phyloP scores from a whole-genome alignment of 2,113 vertebrate genomes.

The Cygnus buccinator region DNA sequence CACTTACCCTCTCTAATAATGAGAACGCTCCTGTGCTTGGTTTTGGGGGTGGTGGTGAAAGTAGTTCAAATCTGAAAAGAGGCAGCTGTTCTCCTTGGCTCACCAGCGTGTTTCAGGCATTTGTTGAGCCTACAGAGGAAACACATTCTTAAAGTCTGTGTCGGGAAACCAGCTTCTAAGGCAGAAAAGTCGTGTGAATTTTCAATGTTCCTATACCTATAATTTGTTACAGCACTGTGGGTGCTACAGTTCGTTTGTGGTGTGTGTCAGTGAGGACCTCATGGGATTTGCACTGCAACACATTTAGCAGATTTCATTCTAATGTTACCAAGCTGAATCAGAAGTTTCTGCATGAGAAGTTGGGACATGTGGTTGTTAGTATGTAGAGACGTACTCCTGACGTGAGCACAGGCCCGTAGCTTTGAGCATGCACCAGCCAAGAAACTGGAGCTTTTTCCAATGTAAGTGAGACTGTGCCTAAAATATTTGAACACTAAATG shows the following conservation, averaged over 20 bases:
- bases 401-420: fast-evolving
- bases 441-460: not conserved
- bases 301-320: not conserved
- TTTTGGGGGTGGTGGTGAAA: conserved; percentile 43
- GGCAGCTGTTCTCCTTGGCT: conserved; percentile 62
- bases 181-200: conserved; percentile 23
- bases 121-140: conserved; percentile 46
- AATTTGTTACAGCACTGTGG: not conserved
- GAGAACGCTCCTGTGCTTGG: not conserved
- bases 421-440: not conserved
- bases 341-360: not conserved
- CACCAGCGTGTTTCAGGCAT: not conserved
- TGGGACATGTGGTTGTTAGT: not conserved
- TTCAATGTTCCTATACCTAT: not conserved
- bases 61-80: conserved; percentile 17
- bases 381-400: not conserved
- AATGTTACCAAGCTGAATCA: not conserved
- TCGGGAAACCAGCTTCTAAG: not conserved
- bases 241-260: not conserved
- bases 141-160: conserved; percentile 38
- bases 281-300: fast-evolving
- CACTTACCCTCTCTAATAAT: conserved; percentile 30
- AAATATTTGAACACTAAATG: not conserved
- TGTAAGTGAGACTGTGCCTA: not conserved
- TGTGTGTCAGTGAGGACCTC: not conserved